Conservation (phyloP, 2,888 invertebrate species). For the Agrotis segetum region DNA sequence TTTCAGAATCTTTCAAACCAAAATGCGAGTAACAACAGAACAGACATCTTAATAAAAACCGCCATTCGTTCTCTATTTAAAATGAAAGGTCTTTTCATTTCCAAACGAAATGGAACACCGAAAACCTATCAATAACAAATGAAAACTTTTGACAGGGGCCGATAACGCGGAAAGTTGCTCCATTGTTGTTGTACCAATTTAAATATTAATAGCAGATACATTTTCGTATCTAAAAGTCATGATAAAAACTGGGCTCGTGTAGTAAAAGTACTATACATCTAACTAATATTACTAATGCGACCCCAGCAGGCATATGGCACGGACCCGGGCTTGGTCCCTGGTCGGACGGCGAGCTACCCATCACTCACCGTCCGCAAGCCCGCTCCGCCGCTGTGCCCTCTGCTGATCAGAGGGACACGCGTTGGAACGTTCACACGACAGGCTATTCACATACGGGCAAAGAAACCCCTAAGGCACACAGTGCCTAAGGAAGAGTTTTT, state of each 20-base stretch:
- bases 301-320: too few relatives aligned
- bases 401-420: too few relatives aligned
- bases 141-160: conserved; percentile 32
- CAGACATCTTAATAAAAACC: not conserved
- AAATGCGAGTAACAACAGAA: not conserved
- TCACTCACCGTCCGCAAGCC: too few relatives aligned
- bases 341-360: too few relatives aligned
- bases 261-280: too few relatives aligned
- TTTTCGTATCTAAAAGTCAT: conserved; percentile 9
- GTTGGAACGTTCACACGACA: too few relatives aligned
- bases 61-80: conserved; percentile 12
- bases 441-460: too few relatives aligned
- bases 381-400: too few relatives aligned
- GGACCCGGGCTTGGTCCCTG: too few relatives aligned
- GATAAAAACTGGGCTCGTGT: not conserved
- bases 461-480: too few relatives aligned
- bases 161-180: conserved; percentile 35
- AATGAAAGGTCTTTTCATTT: conserved; percentile 12
- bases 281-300: too few relatives aligned
- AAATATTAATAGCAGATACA: conserved; percentile 15
- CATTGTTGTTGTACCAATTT: conserved; percentile 26
- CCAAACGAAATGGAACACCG: not conserved
- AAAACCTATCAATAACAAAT: conserved; percentile 36
- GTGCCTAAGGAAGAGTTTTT: too few relatives aligned
- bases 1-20: not conserved